phyloP scores from a whole-genome alignment of 1,140 invertebrate species.

The Paracyclopina nana region DNA sequence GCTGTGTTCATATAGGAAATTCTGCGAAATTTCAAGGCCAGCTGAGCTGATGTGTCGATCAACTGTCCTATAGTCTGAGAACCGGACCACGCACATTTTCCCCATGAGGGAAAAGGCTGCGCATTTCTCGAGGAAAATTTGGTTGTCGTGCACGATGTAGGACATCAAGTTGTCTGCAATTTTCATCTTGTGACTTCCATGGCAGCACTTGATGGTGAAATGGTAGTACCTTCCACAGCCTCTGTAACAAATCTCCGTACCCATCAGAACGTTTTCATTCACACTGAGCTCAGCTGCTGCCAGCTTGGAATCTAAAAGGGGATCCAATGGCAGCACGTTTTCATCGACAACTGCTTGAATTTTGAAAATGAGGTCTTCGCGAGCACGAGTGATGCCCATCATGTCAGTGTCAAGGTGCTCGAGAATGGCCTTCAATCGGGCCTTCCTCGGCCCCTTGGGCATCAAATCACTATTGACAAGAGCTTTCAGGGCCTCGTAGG shows the following conservation, averaged over 20 bases:
- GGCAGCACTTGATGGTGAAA: constrained; percentile 6
- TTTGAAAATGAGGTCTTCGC: not conserved
- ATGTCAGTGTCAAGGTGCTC: not conserved
- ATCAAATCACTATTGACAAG: not conserved
- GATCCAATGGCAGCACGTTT: not conserved
- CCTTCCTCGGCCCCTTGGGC: not conserved
- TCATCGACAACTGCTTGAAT: not conserved
- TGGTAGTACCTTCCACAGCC: not conserved
- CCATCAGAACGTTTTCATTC: not conserved
- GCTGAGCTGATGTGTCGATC: not conserved
- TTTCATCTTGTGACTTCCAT: not conserved
- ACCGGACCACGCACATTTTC: not conserved
- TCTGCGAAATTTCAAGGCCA: not conserved
- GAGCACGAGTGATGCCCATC: not conserved
- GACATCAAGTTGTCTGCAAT: constrained; percentile 1
- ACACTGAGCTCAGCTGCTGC: not conserved
- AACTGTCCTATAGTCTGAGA: not conserved
- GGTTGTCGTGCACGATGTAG: constrained; percentile 3
- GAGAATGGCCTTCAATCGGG: not conserved
- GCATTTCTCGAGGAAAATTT: constrained; percentile 12
- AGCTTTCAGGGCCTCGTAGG: not conserved
- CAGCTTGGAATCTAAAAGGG: not conserved
- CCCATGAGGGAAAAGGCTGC: not conserved
- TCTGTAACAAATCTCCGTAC: not conserved
- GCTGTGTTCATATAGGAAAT: not conserved